phyloP scores from a whole-genome alignment of 2,113 vertebrate species.

The Amazona vittata region DNA sequence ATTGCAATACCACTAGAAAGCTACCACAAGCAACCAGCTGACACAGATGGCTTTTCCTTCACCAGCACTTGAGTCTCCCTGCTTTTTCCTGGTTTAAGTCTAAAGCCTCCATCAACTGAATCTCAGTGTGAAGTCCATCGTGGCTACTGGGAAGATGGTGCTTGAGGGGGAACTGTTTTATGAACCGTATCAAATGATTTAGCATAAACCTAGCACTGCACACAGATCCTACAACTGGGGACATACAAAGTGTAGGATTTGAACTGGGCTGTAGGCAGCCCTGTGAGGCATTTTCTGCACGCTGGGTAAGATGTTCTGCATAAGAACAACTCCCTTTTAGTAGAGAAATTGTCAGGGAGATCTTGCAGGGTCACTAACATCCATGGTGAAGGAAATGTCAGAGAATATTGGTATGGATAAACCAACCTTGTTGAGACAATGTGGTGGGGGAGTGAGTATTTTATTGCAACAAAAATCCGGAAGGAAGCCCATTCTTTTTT shows the following conservation, averaged over 20 bases:
- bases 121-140: neutral
- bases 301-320: neutral
- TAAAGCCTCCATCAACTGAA: neutral
- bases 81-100: neutral
- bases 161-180: neutral
- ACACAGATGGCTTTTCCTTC: neutral
- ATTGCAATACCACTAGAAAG: neutral
- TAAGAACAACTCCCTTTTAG: neutral
- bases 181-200: neutral
- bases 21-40: neutral
- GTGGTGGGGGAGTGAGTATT: accelerated
- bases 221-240: neutral
- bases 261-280: neutral
- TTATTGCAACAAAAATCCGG: neutral
- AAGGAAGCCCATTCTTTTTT: neutral
- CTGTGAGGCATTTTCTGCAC: neutral
- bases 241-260: neutral
- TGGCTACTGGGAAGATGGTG: neutral
- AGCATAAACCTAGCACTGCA: neutral
- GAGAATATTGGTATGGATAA: neutral
- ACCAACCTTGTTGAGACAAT: neutral
- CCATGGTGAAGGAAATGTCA: neutral
- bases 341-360: neutral
- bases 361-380: neutral
- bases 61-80: neutral